Evolutionary conservation across 2,797 vertebrate genomes (phyloP).

Genomic region (Myotis vivesi): DNA sequence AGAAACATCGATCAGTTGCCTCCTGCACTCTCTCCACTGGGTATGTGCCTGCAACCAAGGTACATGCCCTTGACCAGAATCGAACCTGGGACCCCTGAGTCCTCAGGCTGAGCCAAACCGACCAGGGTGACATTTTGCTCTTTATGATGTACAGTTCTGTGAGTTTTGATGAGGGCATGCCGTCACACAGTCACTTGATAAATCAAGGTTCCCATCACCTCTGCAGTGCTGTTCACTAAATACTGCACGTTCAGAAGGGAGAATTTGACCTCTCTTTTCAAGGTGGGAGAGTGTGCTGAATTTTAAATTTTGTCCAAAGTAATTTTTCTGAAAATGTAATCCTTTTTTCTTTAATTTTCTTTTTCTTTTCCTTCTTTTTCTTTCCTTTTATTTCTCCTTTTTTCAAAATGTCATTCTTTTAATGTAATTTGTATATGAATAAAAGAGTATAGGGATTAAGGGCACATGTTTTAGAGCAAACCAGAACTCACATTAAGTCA

Average conservation of each 20-base stretch:
- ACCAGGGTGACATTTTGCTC: background rate
- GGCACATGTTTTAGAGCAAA: background rate
- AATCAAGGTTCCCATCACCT: background rate
- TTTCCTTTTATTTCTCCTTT: background rate
- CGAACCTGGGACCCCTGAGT: too few species aligned
- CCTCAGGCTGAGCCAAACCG: too few species aligned
- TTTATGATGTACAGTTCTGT: background rate
- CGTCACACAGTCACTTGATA: background rate
- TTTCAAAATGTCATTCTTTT: background rate
- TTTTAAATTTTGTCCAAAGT: background rate
- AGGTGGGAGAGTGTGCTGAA: background rate
- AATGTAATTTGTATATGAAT: background rate
- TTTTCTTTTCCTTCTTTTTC: too few species aligned
- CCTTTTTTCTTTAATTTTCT: background rate
- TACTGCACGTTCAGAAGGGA: background rate
- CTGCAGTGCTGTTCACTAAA: background rate
- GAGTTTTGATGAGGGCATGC: background rate
- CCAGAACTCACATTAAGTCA: background rate
- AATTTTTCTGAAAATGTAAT: background rate
- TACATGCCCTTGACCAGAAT: too few species aligned
- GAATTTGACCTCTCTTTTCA: background rate
- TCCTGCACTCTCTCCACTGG: too few species aligned
- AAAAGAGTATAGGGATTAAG: background rate
- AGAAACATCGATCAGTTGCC: too few species aligned
- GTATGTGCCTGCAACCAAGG: too few species aligned